These are phyloP conservation scores for Hemithea aestivaria DNA, from an alignment of 2,888 invertebrate genomes.

Conservation along the genomic window DNA sequence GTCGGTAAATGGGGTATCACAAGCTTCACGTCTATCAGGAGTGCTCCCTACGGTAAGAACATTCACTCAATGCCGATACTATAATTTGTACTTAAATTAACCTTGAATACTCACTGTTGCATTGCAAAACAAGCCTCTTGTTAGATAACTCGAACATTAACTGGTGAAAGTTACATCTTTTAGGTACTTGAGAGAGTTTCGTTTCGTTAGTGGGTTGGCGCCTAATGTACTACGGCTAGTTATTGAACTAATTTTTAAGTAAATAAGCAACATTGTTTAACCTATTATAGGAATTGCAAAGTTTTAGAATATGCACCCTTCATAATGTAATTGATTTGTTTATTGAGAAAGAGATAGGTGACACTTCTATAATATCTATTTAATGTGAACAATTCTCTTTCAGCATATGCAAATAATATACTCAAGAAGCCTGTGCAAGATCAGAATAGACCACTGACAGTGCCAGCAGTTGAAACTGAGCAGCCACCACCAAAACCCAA, in stretches of 20 bases:
- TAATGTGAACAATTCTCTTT: constrained; percentile 29
- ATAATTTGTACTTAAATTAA: constrained; percentile 31
- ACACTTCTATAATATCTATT: no score
- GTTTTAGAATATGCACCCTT: no score
- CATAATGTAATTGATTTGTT: no score
- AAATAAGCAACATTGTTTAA: no score
- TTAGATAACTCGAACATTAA: constrained; percentile 25
- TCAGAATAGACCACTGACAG: constrained; percentile 75
- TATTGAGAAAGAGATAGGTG: no score
- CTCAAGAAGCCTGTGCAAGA: constrained; percentile 73
- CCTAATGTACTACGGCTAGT: no score
- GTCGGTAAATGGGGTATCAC: constrained; percentile 97
- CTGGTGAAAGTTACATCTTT: constrained; percentile 35
- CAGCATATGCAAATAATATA: constrained; percentile 65
- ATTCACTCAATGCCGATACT: constrained; percentile 26
- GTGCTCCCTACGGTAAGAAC: constrained; percentile 84
- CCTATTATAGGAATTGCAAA: no score
- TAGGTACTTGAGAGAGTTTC: constrained; percentile 16
- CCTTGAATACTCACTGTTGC: constrained; percentile 30
- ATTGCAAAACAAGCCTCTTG: constrained; percentile 26
- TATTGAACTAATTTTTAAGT: no score
- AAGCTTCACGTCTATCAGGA: constrained; percentile 93
- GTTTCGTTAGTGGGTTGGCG: no score
- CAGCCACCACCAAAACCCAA: constrained; percentile 86
- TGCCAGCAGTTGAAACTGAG: constrained; percentile 74